Base-by-base conservation (phyloP, 2,888 invertebrate genomes). In the Trachelus stipa region DNA sequence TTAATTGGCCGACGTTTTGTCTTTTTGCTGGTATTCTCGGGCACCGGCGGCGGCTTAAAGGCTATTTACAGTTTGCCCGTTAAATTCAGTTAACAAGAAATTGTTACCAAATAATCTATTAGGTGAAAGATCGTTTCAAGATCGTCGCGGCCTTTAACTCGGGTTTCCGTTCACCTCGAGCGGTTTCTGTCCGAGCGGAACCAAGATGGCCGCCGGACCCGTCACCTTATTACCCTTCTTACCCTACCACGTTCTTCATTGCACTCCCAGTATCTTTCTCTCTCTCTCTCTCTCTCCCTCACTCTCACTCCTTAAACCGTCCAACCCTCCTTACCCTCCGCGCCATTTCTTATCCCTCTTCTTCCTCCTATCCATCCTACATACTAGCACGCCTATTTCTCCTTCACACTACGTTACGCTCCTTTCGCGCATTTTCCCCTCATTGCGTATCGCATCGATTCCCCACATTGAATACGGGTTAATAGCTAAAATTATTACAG, bases 131-230 rank as follows among this genome's bases (percentile, higher is more conserved):
- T 79, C 80, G 80, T 82, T 84, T 84, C 80, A 82, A 83, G 85
- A 87, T 85, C 85, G 86, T 86, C 83, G 85, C 85, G 85, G 83
- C 83, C 86, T 84, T 87, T 87, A 84, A 85, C 84, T 84, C 79
- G 79, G 78, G 74, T 78, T 81, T 75, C 75, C 76, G 80, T 78
- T 78, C 78, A 73, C 86, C 83, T 83, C 85, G 82, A 83, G 79
- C 83, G 84, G 80, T 75, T 83, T 81, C 84, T 85, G 84, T 84
- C 85, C 87, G 83, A 86, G 87, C 87, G 88, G 85, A 88, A 88
- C 88, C 85, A 88, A 89, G 86, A 88, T 88, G 88, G 87, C 87
- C 77, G 84, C 75, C 78, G 77, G 75, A 73, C 76, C 79, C 82
- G 79, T 76, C 77, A 77, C 74, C 77, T 77, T 75, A 77, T 83